Evolutionary conservation across 2,113 vertebrate species (phyloP).

Genomic region (Petrocephalus zakoni): DNA sequence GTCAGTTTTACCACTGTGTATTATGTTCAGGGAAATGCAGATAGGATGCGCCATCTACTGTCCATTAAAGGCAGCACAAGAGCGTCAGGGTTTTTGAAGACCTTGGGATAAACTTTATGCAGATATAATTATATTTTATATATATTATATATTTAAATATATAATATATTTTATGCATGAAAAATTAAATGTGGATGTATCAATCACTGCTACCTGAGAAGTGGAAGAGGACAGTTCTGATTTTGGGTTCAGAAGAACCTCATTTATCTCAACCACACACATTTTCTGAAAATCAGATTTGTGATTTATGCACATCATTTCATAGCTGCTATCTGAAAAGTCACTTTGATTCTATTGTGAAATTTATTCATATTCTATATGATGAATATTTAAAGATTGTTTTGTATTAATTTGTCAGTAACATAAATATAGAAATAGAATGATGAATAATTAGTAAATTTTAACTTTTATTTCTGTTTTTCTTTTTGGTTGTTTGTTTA

Average conservation of each 20-base stretch:
- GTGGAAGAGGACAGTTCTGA: background rate
- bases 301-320: background rate
- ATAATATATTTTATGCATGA: too few species aligned
- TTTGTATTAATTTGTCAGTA: too few species aligned
- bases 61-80: background rate
- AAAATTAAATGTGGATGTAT: background rate
- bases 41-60: background rate
- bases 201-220: background rate
- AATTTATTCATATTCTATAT: background rate
- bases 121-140: background rate
- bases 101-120: background rate
- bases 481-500: too few species aligned
- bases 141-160: background rate
- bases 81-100: background rate
- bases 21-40: background rate
- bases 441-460: too few species aligned
- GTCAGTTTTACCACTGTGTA: background rate
- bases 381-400: too few species aligned
- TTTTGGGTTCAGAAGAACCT: background rate
- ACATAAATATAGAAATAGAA: too few species aligned
- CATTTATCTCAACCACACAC: background rate
- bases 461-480: too few species aligned
- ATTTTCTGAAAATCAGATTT: background rate
- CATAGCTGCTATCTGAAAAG: too few species aligned
- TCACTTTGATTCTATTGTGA: too few species aligned